Base-by-base conservation (phyloP, 1,140 invertebrate genomes). In the Gerris buenoi region DNA sequence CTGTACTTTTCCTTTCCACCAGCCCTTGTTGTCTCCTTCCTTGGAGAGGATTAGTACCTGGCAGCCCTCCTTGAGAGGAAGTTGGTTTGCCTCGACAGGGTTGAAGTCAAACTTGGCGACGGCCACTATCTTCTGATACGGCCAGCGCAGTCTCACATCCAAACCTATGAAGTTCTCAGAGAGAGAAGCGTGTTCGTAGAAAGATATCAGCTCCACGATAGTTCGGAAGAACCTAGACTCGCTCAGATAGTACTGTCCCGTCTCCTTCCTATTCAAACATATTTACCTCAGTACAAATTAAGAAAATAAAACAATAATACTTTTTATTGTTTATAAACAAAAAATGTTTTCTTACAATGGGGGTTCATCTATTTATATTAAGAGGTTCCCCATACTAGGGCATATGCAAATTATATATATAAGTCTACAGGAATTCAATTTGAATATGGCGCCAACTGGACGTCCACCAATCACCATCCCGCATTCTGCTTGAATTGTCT, bases 121-220 rank as follows among this genome's bases (percentile, higher is more conserved):
- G 10, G 88, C 88, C 57, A 86, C 79, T 23, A 89, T 83, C 66
- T 88, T 83, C 25, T 85, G 80, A 75, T 84, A 90, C 18, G 89
- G 88, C 86, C 86, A 89, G 65, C 87, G 79, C 25, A 91, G 76
- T 64, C 82, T 82, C 67, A 88, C 87, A 76, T 90, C 85, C 65
- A 89, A 76, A 86, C 86, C 85, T n/a, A 87, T 86, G 78, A 97
- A 97, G 77, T 93, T 95, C 79, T 96, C 92, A 1, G 86, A 84
- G 63, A 97, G 79, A 74, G 90, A 92, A 67, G 87, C 88, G 63
- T 88, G 83, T 76, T 95, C 88, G 76, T 97, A 97, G 78, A 90
- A 94, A 58, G 87, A 86, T 61, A 97, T 86, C 26, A 97, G 81
- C 76, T 95, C 92, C 72, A 91, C 87, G 65, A 94, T 85, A 73